Evolutionary conservation across 2,888 invertebrate species (phyloP), one percentile per base, ranked within the genome.

Genomic region (Gandaritis pyraliata): DNA sequence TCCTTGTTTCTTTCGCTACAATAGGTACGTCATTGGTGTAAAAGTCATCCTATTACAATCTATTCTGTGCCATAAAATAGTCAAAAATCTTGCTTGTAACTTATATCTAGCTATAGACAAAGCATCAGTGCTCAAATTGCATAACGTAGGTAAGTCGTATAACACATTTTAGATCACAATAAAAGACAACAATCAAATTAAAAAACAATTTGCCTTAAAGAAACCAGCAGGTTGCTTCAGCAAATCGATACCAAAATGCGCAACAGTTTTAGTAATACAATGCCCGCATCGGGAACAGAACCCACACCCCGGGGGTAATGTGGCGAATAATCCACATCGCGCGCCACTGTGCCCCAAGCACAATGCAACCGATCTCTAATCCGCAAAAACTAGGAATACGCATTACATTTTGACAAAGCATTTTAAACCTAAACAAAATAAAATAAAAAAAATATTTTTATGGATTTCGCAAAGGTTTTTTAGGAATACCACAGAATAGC

Each of bases 311-410:
- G 75, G 79, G 82, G 80, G 78, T 87, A 88, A 87, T 87, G 88
- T 72, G 86, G 87, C 89, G 86, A 75, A 76, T 90, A 90, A 90
- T 89, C 88, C 88, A 83, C 80, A 82, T 88, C 89, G 85, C 87
- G 87, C 87, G 87, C 84, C 82, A 78, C 76, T 58, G 74, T 80
- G 73, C 78, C 76, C 62, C 62, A 64, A 71, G 77, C 73, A 82
- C 82, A 87, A 83, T 82, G 70, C 79, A 62, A 64, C 68, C 75
- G 81, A 80, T 71, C 74, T 78, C 78, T 88, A 88, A 89, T 87
- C 89, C 78, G 86, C 89, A 90, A 90, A 90, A 90, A 90, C 84
- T 79, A 78, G 83, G 83, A 85, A 80, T 82, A 77, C 15, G 15
- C 39, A 47, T 46, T 16, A 36, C 47, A 33, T 18, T 23, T 23